Evolutionary conservation across 35 echinoderm and acorn worm genomes (phyloP).

Genomic region (Holothuria glaberrima): DNA sequence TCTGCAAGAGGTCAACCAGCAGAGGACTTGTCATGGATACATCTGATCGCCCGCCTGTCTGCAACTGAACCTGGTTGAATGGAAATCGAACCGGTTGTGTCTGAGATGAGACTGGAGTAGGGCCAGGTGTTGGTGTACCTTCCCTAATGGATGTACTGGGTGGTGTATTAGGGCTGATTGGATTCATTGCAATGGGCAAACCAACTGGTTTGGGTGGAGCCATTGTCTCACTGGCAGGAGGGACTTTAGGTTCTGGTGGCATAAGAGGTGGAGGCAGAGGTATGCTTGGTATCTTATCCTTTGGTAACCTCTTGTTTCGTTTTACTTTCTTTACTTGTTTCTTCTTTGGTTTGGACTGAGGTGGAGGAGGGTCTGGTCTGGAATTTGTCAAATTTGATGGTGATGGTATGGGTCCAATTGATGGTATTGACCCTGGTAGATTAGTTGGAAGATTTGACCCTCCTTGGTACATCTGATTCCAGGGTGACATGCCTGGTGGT

Average conservation of each 20-base stretch:
- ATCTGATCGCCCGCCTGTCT: conserved; percentile 48
- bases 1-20: conserved; percentile 91
- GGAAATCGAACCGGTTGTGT: conserved; percentile 30
- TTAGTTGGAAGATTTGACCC: conserved; percentile 45
- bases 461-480: conserved; percentile 31
- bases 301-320: conserved; percentile 30
- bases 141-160: conserved; percentile 2
- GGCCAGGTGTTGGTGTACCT: not conserved
- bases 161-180: conserved; percentile 78
- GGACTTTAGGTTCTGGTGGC: conserved; percentile 52
- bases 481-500: not conserved
- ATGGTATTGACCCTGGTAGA: conserved; percentile 59
- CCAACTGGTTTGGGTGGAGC: conserved; percentile 58
- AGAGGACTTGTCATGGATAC: conserved; percentile 94
- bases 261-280: conserved; percentile 55
- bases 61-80: conserved; percentile 41
- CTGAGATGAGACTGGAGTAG: conserved; percentile 16
- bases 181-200: conserved; percentile 58
- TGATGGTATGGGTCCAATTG: conserved; percentile 55
- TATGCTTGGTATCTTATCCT: conserved; percentile 51
- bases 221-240: conserved; percentile 34
- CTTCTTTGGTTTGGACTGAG: conserved; percentile 55
- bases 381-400: conserved; percentile 29
- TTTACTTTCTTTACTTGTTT: conserved; percentile 63
- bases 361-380: conserved; percentile 40